Evolutionary conservation across 2,797 vertebrate species (phyloP).

Genomic region (Bradypodion ventrale): DNA sequence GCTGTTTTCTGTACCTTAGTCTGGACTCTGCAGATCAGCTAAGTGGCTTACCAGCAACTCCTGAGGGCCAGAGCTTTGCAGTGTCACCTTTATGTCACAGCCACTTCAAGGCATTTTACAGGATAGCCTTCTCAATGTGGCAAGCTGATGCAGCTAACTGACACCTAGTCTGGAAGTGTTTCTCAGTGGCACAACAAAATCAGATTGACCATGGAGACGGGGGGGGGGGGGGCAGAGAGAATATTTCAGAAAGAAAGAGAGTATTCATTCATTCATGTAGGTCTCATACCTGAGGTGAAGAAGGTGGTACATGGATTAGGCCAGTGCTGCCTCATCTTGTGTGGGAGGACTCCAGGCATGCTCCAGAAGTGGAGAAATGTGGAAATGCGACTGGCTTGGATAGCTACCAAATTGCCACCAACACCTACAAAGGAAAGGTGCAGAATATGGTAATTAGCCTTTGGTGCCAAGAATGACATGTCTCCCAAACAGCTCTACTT

Average conservation of each 20-base stretch:
- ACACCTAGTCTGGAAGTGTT: neutral
- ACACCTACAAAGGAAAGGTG: slow-evolving; percentile 79
- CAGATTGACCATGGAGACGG: neutral
- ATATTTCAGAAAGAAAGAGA: neutral
- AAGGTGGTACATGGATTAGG: slow-evolving; percentile 89
- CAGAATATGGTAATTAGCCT: slow-evolving; percentile 2
- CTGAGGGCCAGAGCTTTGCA: neutral
- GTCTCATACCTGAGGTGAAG: slow-evolving; percentile 85
- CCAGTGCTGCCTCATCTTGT: slow-evolving; percentile 90
- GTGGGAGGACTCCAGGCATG: slow-evolving; percentile 88
- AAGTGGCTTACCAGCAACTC: neutral
- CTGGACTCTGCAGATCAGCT: neutral
- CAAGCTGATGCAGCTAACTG: neutral
- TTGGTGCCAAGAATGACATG: neutral
- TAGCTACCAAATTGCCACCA: slow-evolving; percentile 94
- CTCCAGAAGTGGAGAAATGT: slow-evolving; percentile 94
- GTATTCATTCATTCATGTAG: no score
- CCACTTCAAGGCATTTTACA: neutral
- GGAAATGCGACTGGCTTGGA: slow-evolving; percentile 95
- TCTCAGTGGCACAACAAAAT: neutral
- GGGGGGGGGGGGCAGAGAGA: neutral
- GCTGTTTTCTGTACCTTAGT: neutral
- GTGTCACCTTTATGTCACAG: neutral
- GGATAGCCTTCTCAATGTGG: neutral
- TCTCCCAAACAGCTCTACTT: no score